phyloP scores from a whole-genome alignment of 2,888 invertebrate species.

The Lymantria dispar region DNA sequence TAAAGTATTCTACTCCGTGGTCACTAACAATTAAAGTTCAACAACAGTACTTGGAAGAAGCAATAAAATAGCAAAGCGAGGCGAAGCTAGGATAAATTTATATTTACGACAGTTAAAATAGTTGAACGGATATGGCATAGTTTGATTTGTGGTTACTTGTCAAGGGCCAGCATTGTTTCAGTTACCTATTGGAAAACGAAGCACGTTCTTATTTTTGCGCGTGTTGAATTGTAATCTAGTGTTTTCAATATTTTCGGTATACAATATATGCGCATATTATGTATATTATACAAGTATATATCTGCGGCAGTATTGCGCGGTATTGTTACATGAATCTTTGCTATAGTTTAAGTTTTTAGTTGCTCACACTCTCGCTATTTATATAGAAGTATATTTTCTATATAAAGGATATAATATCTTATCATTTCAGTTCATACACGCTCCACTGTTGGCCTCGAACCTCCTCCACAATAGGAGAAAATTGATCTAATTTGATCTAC shows the following conservation, averaged over 20 bases:
- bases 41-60: constrained; percentile 41
- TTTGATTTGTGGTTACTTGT: constrained; percentile 73
- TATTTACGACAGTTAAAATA: constrained; percentile 52
- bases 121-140: constrained; percentile 48
- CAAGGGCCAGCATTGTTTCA: constrained; percentile 68
- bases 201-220: constrained; percentile 63
- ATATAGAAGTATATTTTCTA: too few species aligned
- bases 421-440: too few species aligned
- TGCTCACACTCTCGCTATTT: neutral
- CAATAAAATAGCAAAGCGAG: constrained; percentile 46
- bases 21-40: constrained; percentile 43
- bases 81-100: constrained; percentile 39
- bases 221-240: constrained; percentile 58
- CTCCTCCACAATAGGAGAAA: too few species aligned
- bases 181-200: constrained; percentile 58
- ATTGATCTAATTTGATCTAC: too few species aligned
- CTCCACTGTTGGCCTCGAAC: too few species aligned
- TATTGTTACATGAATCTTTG: neutral
- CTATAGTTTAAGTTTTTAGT: neutral
- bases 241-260: constrained; percentile 69
- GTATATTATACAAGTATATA: constrained; percentile 25
- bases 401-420: too few species aligned
- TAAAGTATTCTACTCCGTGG: constrained; percentile 34
- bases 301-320: neutral
- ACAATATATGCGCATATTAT: constrained; percentile 49